These are phyloP conservation scores for Clarias gariepinus DNA, from an alignment of 2,113 vertebrate genomes.

Conservation along the genomic window DNA sequence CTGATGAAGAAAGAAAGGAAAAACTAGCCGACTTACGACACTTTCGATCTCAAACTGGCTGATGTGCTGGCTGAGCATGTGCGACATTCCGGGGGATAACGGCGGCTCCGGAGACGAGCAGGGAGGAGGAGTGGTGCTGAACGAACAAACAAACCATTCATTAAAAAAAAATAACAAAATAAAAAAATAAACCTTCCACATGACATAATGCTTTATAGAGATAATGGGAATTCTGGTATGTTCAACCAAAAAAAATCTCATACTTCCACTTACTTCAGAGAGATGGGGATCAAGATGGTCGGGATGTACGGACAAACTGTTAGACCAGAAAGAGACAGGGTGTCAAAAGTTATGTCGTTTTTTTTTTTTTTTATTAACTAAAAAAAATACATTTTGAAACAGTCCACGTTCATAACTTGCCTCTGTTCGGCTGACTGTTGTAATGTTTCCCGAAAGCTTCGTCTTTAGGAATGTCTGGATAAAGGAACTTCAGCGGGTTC, in stretches of 20 bases:
- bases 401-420: conserved; percentile 56
- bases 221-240: neutral
- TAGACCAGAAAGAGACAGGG: conserved; percentile 29
- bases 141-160: conserved; percentile 57
- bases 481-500: conserved; percentile 95
- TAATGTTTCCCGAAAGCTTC: conserved; percentile 94
- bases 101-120: conserved; percentile 88
- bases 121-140: conserved; percentile 72
- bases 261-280: conserved; percentile 83
- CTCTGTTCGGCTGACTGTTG: conserved; percentile 90
- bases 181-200: neutral
- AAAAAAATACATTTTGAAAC: neutral
- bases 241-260: neutral
- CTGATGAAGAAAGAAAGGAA: too few species aligned
- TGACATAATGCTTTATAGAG: neutral
- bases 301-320: conserved; percentile 82
- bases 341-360: neutral
- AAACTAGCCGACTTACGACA: conserved; percentile 71
- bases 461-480: conserved; percentile 92
- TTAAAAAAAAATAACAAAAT: too few species aligned
- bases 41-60: conserved; percentile 85
- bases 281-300: conserved; percentile 90
- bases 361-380: neutral
- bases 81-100: conserved; percentile 92
- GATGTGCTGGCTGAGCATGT: conserved; percentile 87